Base-by-base conservation (phyloP, 2,113 vertebrate genomes). In the Naja naja region DNA sequence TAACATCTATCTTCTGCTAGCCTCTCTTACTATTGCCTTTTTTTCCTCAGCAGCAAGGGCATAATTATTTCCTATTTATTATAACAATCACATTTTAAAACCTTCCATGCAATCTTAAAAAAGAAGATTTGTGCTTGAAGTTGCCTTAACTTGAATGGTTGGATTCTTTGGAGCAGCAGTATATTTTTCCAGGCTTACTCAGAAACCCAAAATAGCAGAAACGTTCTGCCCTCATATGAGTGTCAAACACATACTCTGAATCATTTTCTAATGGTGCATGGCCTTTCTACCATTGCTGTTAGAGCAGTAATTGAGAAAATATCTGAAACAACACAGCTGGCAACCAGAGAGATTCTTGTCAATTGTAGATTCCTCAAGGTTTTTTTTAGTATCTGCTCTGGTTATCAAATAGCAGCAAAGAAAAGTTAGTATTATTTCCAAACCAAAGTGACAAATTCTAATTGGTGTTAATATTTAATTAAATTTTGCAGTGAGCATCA, bases 401-500 rank as follows among this genome's bases (percentile, higher is more conserved):
- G 18, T 27, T 53, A 52, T 12, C 34, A 30, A 30, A 27, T 25
- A 52, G 34, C 0, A 18, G 34, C 94, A 69, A 43, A 7, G 8
- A 47, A 2, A 2, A 93, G 12, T 14, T 93, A 25, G 89, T 4
- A 85, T 3, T 27, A 30, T 0, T 92, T 9, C 1, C 89, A 81
- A 95, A 74, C 4, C 11, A 91, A 5, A 39, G 0, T 87, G 34
- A 18, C 20, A 89, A 74, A 94, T 94, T n/a, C 85, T 47, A 93
- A 81, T 0, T 34, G 25, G 93, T 16, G 91, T 49, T 87, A 90
- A 87, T 87, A 90, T 27, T 90, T 91, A 95, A 92, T 91, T 85
- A 90, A 64, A 88, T 93, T 85, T 85, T 90, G 0, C 60, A 87
- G 39, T 95, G 45, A 60, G 85, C 1, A 47, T 92, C 89, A 91